Percentiles rank a stretch among this genome's conserved stretches.
These are phyloP conservation scores for Chrysotoxum bicinctum DNA, from an alignment of 2,888 invertebrate genomes.

Conservation along the genomic window DNA sequence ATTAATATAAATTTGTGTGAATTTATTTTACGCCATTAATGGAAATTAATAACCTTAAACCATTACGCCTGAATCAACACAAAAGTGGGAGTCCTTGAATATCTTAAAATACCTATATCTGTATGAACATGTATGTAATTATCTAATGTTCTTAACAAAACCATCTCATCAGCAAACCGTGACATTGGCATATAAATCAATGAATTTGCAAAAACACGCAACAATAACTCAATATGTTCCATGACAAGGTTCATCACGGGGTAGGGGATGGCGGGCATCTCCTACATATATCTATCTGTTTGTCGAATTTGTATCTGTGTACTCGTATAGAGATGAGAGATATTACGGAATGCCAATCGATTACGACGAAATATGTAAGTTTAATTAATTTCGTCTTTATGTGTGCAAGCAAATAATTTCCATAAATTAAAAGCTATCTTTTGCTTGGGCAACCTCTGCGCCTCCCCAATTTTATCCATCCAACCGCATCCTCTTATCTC, in stretches of 20 bases:
- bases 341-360: constrained; percentile 61
- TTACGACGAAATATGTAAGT: constrained; percentile 65
- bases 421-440: constrained; percentile 70
- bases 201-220: constrained; percentile 55
- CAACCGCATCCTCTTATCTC: background rate
- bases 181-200: constrained; percentile 42
- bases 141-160: constrained; percentile 6
- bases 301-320: background rate
- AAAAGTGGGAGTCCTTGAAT: background rate
- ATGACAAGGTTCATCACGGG: constrained; percentile 1
- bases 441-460: background rate
- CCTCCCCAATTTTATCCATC: background rate
- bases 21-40: constrained; percentile 66
- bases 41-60: constrained; percentile 67
- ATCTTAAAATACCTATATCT: background rate
- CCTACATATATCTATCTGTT: background rate
- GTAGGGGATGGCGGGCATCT: too few species aligned
- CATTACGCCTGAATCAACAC: constrained; percentile 11
- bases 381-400: constrained; percentile 71
- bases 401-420: constrained; percentile 68
- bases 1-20: constrained; percentile 70
- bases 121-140: background rate
- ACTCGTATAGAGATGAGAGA: background rate
- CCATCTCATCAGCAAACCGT: background rate
- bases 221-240: constrained; percentile 55